Conservation (phyloP, 2,888 invertebrate species). For the Glyphotaelius pellucidus region DNA sequence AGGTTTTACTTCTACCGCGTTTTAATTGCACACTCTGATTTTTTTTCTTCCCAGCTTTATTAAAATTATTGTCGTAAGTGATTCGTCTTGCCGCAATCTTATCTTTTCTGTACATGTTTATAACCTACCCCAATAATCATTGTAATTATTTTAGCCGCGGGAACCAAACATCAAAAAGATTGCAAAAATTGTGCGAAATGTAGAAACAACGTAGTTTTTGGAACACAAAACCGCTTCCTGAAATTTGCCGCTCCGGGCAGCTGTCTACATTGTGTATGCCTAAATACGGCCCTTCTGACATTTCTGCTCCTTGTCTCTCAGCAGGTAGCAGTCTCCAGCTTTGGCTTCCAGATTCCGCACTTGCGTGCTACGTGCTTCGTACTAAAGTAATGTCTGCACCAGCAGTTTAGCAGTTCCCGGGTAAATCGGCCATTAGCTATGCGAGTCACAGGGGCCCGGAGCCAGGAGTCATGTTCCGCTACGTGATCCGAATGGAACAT, state of each 20-base stretch:
- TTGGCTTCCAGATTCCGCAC: background rate
- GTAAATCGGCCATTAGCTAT: slow-evolving; percentile 38
- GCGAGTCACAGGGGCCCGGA: slow-evolving; percentile 47
- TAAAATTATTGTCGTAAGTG: background rate
- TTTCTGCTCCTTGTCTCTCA: background rate
- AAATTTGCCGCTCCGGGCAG: background rate
- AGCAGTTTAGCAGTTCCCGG: background rate
- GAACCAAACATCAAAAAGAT: no score
- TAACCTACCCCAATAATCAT: background rate
- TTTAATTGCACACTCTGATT: no score
- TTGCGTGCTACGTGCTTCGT: background rate
- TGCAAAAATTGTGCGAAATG: no score
- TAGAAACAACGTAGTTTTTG: no score
- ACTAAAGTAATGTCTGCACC: background rate
- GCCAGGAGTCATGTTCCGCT: slow-evolving; percentile 48
- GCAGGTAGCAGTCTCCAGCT: background rate
- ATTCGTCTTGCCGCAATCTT: background rate
- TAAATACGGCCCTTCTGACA: background rate
- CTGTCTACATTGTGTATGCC: background rate
- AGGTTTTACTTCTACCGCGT: no score
- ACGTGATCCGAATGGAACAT: slow-evolving; percentile 47
- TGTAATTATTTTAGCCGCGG: no score
- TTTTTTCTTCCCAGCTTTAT: background rate
- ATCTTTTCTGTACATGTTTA: background rate
- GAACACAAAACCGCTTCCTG: background rate